Evolutionary conservation across 2,888 invertebrate species (phyloP).

Genomic region (Acrocyrtus sp.): DNA sequence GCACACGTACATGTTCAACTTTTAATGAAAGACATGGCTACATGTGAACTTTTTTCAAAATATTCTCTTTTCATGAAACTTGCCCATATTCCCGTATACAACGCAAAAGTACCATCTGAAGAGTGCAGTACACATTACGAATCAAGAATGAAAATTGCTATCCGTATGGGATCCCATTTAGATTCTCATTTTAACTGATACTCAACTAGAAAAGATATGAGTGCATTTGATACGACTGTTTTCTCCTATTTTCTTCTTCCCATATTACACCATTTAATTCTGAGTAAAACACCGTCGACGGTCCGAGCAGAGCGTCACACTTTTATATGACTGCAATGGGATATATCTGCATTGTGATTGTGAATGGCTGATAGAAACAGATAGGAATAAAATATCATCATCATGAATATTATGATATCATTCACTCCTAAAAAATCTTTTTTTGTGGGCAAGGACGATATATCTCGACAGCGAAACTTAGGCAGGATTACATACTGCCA

Average conservation of each 20-base stretch:
- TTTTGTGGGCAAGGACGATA: neutral
- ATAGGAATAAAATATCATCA: neutral
- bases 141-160: constrained; percentile 1
- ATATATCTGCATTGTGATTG: neutral
- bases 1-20: too few species aligned
- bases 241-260: too few species aligned
- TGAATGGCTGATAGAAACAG: too few species aligned
- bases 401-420: neutral
- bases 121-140: neutral
- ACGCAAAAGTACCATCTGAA: neutral
- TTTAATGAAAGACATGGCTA: neutral
- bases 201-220: too few species aligned
- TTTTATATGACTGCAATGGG: neutral
- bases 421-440: neutral
- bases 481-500: neutral
- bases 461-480: neutral
- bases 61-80: neutral
- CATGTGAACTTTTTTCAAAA: neutral
- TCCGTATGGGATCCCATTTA: neutral
- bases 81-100: neutral
- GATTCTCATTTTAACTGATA: too few species aligned
- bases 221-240: neutral
- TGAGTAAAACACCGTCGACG: neutral
- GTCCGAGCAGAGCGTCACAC: neutral
- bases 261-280: neutral